phyloP scores from a whole-genome alignment of 1,140 invertebrate genomes.

The Cydia pomonella region DNA sequence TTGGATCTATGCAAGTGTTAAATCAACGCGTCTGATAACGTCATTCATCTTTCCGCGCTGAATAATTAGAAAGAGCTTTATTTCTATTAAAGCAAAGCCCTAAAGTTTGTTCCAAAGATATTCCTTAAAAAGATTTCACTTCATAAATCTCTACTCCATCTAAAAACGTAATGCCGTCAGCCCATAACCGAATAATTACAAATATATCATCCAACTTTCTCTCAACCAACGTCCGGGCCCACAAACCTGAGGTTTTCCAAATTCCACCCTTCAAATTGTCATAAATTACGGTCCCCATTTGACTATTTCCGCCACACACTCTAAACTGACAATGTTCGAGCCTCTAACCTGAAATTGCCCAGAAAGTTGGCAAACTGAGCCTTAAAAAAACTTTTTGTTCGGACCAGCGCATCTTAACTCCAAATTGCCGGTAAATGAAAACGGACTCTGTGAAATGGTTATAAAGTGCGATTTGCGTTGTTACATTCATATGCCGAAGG shows the following conservation, averaged over 20 bases:
- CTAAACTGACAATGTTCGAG: slow-evolving; percentile 54
- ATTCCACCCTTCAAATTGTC: slow-evolving; percentile 45
- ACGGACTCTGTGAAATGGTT: slow-evolving; percentile 43
- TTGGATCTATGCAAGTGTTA: too few relatives aligned
- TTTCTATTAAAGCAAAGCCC: too few relatives aligned
- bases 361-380: slow-evolving; percentile 58
- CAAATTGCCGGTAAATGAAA: slow-evolving; percentile 44
- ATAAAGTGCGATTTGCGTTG: slow-evolving; percentile 62
- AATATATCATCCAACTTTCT: slow-evolving; percentile 34
- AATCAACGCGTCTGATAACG: too few relatives aligned
- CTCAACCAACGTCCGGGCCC: slow-evolving; percentile 34
- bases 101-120: too few relatives aligned
- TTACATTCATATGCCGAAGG: slow-evolving; percentile 46
- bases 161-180: not conserved
- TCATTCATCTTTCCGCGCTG: too few relatives aligned
- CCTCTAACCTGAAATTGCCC: slow-evolving; percentile 53
- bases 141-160: not conserved
- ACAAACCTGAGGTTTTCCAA: slow-evolving; percentile 32
- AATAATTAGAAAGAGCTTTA: too few relatives aligned
- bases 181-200: slow-evolving; percentile 10
- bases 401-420: slow-evolving; percentile 38
- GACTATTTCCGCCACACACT: slow-evolving; percentile 60
- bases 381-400: slow-evolving; percentile 54
- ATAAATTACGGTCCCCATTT: slow-evolving; percentile 56
- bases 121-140: too few relatives aligned